phyloP scores from a whole-genome alignment of 2,113 vertebrate species.

The Chamaea fasciata region DNA sequence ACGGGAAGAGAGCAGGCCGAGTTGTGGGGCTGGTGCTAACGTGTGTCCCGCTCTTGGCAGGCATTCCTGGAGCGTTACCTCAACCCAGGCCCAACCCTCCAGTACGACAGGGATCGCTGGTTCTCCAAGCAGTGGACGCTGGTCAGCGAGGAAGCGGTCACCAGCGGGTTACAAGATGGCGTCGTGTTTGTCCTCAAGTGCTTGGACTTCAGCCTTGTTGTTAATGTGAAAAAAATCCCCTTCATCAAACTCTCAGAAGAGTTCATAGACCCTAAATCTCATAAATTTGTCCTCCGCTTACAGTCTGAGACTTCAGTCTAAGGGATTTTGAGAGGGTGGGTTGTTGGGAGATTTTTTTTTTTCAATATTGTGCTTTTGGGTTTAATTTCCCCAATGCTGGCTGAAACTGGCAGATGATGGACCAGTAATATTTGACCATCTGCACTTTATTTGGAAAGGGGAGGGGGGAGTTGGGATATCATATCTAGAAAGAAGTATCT shows the following conservation, averaged over 20 bases:
- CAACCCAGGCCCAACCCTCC: constrained; percentile 72
- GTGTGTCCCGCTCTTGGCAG: constrained; percentile 33
- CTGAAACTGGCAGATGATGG: constrained; percentile 69
- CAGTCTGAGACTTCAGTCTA: constrained; percentile 80
- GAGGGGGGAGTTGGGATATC: background rate
- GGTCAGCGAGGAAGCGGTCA: constrained; percentile 77
- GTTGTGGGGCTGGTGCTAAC: background rate
- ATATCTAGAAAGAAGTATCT: constrained; percentile 48
- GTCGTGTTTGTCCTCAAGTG: constrained; percentile 76
- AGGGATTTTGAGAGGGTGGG: constrained; percentile 40
- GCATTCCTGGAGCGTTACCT: constrained; percentile 82
- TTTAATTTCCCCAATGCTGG: constrained; percentile 57
- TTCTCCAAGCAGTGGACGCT: constrained; percentile 77
- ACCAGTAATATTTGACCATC: constrained; percentile 72
- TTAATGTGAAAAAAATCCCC: constrained; percentile 81
- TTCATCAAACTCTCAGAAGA: constrained; percentile 79
- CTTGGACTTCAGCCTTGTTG: constrained; percentile 79
- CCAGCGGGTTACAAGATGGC: constrained; percentile 69
- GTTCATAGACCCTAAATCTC: constrained; percentile 81
- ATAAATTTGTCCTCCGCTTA: constrained; percentile 77
- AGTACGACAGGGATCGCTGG: constrained; percentile 77
- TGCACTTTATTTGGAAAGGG: constrained; percentile 75
- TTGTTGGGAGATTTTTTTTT: background rate
- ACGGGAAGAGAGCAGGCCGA: background rate
- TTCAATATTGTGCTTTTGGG: constrained; percentile 43